Base-by-base conservation (phyloP, 2,888 invertebrate species). In the Trachelus iudaicus region DNA sequence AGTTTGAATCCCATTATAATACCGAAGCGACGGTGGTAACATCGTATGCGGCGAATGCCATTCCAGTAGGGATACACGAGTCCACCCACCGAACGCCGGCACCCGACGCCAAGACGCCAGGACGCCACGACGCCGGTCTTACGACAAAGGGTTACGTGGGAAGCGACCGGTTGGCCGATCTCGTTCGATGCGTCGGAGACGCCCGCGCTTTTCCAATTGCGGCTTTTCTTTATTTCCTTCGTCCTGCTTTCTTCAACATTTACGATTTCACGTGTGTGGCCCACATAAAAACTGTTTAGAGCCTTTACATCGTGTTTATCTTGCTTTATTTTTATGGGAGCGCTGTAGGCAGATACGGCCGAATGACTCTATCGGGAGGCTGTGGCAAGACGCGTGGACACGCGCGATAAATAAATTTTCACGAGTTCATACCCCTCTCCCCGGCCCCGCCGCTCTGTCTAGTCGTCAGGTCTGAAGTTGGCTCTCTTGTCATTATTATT, bases 1-100 rank as follows among this genome's bases (percentile, higher is more conserved):
- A 89, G 90, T 88, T 90, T 88, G 90, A 90, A 91, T 90, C 90
- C 40, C 90, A 91, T 91, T 91, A 91, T 89, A 90, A 89, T 89
- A 87, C 88, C 86, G 83, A 84, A 37, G 77, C 78, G 69, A 11
- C 69, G 69, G 30, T 11, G 15, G 69, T 69, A 13, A 69, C 30
- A 11, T 69, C 69, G 30, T 30, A 40, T 40, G 40, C 40, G 31
- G 30, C 69, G 69, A 69, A 69, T 69, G 69, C 69, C 69, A 69
- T 69, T 69, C 69, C 33, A 69, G 40, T 69, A n/a, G 31, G 69
- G 30, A 40, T 40, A 40, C 40, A 40, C 40, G 40, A 69, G 69
- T 69, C 69, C 69, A 69, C 69, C 69, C 69, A 69, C 69, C 6
- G 69, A 11, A 69, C 69, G 30, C 30, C 13, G 37, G 13, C 15